Evolutionary conservation across 2,113 vertebrate species (phyloP), one percentile per base, ranked within the genome.

Genomic region (Aptenodytes forsteri): DNA sequence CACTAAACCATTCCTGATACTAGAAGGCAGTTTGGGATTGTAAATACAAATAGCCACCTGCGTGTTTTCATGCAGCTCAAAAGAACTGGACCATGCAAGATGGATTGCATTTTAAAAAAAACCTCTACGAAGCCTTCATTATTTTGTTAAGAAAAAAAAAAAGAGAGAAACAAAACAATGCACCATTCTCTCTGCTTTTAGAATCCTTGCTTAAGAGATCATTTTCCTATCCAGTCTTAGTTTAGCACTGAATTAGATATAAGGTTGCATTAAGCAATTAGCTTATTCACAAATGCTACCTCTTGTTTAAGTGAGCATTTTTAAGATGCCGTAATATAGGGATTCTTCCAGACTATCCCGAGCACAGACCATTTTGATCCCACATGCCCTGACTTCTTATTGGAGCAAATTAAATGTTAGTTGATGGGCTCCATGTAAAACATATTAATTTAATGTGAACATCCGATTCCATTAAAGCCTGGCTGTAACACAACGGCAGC

Each of bases 361-460:
- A 81, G 87, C 27, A 10, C 36, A 65, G 75, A 50, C 76, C 71
- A 19, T 18, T 81, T 27, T 15, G 58, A 29, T 91, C 89, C 96
- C 91, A 29, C 3, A 14, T 25, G 66, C 55, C 89, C 47, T 11
- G 66, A 34, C 91, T 83, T 80, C 76, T 95, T 40, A 25, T 4
- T 44, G 94, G 96, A 94, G 94, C 83, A 98, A 98, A 98, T 97
- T 97, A 98, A 98, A 98, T 93, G 98, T 92, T 90, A 73, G 83
- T 93, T 96, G 97, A 98, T 98, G 91, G 96, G 97, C 97, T 95
- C 96, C 89, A 29, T 5, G 58, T 96, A 97, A 96, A 96, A 97
- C 19, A 50, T 66, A 97, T 98, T 98, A 96, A 98, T 98, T 98
- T 97, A 97, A 97, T 87, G 96, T 59, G 93, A 96, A 91, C 25